A percentile compares a stretch with the other conserved stretches of the same genome.
Conservation (phyloP, 2,113 vertebrate genomes). For the Nannobrachium achirus region DNA sequence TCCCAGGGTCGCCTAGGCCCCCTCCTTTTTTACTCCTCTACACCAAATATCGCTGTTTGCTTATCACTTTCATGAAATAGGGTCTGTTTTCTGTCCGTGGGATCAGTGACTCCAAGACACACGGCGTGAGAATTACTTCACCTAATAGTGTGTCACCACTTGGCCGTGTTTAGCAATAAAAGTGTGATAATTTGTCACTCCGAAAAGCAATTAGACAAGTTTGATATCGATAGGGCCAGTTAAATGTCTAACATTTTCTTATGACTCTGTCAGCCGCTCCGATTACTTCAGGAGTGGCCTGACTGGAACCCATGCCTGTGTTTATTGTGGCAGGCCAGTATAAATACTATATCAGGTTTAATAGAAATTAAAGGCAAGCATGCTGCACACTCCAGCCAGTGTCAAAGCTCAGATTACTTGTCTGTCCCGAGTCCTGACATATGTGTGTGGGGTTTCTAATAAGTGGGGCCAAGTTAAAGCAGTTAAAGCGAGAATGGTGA, state of each 20-base stretch:
- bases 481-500: neutral
- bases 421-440: neutral
- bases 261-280: conserved; percentile 19
- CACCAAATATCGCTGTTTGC: neutral
- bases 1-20: too few relatives aligned
- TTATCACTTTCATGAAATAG: conserved; percentile 30
- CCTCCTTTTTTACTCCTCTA: neutral
- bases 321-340: conserved; percentile 16
- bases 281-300: conserved; percentile 23
- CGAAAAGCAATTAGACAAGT: conserved; percentile 19
- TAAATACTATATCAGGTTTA: conserved; percentile 10
- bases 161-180: neutral
- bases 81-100: conserved; percentile 14
- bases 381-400: neutral
- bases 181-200: conserved; percentile 1
- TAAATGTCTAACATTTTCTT: conserved; percentile 7
- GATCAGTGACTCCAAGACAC: neutral
- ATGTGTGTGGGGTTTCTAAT: neutral
- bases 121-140: too few relatives aligned
- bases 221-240: conserved; percentile 1
- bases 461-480: neutral
- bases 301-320: neutral
- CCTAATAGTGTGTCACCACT: neutral
- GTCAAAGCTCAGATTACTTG: conserved; percentile 18
- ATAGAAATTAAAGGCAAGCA: conserved; percentile 11